Evolutionary conservation across 2,888 invertebrate genomes (phyloP).

Genomic region (Muscina levida): DNA sequence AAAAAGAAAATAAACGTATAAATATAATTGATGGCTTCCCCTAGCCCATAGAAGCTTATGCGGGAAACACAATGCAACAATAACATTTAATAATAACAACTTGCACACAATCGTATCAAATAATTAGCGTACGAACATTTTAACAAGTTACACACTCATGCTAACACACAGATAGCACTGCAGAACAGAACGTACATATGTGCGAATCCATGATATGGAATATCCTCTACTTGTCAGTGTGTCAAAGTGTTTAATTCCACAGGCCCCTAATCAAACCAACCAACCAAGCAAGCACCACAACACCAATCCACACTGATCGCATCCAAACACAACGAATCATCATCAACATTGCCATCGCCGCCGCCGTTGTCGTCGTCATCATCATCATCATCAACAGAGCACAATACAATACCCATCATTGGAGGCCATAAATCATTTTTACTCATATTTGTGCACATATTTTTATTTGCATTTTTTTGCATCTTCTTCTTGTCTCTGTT

Average conservation of each 20-base stretch:
- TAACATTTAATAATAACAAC: slow-evolving; percentile 20
- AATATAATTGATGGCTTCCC: slow-evolving; percentile 69
- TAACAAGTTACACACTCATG: slow-evolving; percentile 39
- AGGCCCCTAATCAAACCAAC: slow-evolving; percentile 43
- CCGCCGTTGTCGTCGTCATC: slow-evolving; percentile 1
- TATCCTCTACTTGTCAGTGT: slow-evolving; percentile 46
- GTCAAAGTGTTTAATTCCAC: slow-evolving; percentile 58
- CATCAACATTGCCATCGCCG: slow-evolving; percentile 20
- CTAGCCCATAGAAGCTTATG: not conserved
- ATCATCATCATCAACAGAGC: slow-evolving; percentile 27
- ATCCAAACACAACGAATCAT: slow-evolving; percentile 40
- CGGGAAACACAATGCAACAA: not conserved
- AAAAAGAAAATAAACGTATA: slow-evolving; percentile 27
- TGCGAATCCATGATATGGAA: not conserved
- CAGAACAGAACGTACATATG: not conserved
- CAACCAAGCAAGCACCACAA: not conserved
- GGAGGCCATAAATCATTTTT: slow-evolving; percentile 74
- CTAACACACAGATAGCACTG: not conserved
- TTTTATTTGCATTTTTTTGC: slow-evolving; percentile 70
- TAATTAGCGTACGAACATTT: slow-evolving; percentile 53
- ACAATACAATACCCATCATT: slow-evolving; percentile 56
- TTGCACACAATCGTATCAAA: slow-evolving; percentile 44
- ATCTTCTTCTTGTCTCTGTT: slow-evolving; percentile 23
- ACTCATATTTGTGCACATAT: slow-evolving; percentile 72
- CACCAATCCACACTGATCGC: slow-evolving; percentile 20